Evolutionary conservation across 2,888 invertebrate species (phyloP).

Genomic region (Leptopilina drosophilae): DNA sequence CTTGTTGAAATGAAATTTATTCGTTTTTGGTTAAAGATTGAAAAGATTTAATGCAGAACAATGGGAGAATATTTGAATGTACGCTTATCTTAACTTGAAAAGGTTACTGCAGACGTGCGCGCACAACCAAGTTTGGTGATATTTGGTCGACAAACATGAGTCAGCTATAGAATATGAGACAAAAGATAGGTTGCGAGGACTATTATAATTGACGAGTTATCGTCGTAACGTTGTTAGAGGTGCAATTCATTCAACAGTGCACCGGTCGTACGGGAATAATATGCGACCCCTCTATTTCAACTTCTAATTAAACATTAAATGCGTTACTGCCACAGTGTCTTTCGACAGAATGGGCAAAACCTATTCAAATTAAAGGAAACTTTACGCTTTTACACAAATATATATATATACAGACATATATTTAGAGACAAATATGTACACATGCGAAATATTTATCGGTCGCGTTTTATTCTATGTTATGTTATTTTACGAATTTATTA

Average conservation of each 20-base stretch:
- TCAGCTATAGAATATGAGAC: conserved; percentile 39
- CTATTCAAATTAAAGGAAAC: conserved; percentile 16
- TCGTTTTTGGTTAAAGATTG: neutral
- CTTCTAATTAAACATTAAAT: conserved; percentile 38
- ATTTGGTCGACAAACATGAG: conserved; percentile 37
- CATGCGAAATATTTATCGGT: no score
- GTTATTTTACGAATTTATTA: no score
- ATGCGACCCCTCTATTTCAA: conserved; percentile 34
- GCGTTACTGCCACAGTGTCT: neutral
- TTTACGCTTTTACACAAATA: neutral
- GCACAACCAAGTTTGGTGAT: conserved; percentile 28
- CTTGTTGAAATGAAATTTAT: neutral
- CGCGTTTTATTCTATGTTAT: no score
- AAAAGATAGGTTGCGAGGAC: conserved; percentile 28
- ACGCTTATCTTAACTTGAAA: conserved; percentile 24
- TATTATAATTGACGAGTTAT: conserved; percentile 36
- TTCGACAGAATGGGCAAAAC: neutral
- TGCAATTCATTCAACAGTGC: conserved; percentile 40
- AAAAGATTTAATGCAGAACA: conserved; percentile 8
- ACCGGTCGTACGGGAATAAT: conserved; percentile 27
- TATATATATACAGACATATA: no score
- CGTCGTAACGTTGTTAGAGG: conserved; percentile 39
- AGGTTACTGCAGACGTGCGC: conserved; percentile 29
- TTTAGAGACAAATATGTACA: no score
- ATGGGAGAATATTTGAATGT: conserved; percentile 23